phyloP scores from a whole-genome alignment of 2,888 invertebrate genomes.

The Cataglyphis livida region DNA sequence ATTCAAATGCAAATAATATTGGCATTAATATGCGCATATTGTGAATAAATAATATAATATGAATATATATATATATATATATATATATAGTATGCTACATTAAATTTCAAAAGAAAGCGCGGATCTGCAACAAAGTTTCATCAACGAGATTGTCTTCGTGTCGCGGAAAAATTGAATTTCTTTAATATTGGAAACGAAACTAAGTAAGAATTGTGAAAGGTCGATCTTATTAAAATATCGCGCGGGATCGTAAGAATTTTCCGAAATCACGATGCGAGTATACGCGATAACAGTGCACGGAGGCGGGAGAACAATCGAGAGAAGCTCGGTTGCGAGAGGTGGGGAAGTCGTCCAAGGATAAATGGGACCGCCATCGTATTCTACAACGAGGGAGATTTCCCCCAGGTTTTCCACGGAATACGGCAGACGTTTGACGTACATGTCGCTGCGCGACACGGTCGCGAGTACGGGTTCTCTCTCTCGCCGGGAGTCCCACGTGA shows the following conservation, averaged over 20 bases:
- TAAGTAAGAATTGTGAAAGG: neutral
- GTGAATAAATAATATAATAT: slow-evolving; percentile 20
- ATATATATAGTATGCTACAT: neutral
- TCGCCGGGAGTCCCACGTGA: slow-evolving; percentile 61
- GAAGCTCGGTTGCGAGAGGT: slow-evolving; percentile 36
- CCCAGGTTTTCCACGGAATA: slow-evolving; percentile 82
- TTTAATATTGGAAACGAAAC: neutral
- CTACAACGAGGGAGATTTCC: slow-evolving; percentile 82
- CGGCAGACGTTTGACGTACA: slow-evolving; percentile 78
- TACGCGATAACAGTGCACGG: slow-evolving; percentile 18
- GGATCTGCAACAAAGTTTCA: neutral
- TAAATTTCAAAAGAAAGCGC: neutral
- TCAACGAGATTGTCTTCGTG: neutral
- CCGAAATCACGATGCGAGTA: slow-evolving; percentile 27
- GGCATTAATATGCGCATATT: slow-evolving; percentile 21
- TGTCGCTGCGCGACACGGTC: slow-evolving; percentile 57
- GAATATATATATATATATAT: neutral
- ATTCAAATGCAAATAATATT: slow-evolving; percentile 39
- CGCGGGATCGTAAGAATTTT: slow-evolving; percentile 16
- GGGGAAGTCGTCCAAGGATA: slow-evolving; percentile 76
- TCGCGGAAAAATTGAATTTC: neutral
- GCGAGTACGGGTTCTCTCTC: slow-evolving; percentile 62
- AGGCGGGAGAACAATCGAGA: slow-evolving; percentile 50
- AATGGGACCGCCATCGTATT: slow-evolving; percentile 81
- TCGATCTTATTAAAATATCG: slow-evolving; percentile 14